A percentile compares a stretch with the other conserved stretches of the same genome.
These are phyloP conservation scores for Dendroctonus valens DNA, from an alignment of 1,140 invertebrate genomes.

Conservation along the genomic window DNA sequence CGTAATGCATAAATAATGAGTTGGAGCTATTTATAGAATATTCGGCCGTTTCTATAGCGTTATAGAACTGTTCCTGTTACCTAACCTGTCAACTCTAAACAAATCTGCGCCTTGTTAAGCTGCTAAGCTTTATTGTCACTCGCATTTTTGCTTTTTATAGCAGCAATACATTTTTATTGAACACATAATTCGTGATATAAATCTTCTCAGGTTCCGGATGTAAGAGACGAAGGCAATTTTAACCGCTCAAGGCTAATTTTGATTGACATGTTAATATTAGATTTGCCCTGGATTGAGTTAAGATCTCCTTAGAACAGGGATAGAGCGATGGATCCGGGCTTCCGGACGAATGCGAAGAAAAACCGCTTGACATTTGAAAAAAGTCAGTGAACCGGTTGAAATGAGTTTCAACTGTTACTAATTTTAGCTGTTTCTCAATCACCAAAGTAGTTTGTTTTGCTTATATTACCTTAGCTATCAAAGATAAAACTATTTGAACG, in stretches of 20 bases:
- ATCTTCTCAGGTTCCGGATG: too few species aligned
- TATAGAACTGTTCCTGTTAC: conserved; percentile 34
- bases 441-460: not conserved
- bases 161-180: not conserved
- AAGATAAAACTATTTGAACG: not conserved
- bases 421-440: too few species aligned
- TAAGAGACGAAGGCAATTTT: not conserved
- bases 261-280: not conserved
- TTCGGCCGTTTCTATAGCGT: conserved; percentile 33
- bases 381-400: too few species aligned
- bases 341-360: too few species aligned
- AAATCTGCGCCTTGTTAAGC: conserved; percentile 19
- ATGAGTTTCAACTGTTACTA: too few species aligned
- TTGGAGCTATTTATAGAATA: conserved; percentile 41
- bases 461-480: conserved; percentile 1
- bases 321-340: too few species aligned
- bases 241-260: not conserved
- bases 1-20: conserved; percentile 41
- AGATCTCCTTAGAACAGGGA: too few species aligned
- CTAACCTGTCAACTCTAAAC: conserved; percentile 22
- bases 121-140: conserved; percentile 2
- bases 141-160: conserved; percentile 2
- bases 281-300: not conserved
- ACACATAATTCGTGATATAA: too few species aligned
- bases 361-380: too few species aligned